Evolutionary conservation across 1,140 invertebrate species (phyloP).

Genomic region (Batillaria attramentaria): DNA sequence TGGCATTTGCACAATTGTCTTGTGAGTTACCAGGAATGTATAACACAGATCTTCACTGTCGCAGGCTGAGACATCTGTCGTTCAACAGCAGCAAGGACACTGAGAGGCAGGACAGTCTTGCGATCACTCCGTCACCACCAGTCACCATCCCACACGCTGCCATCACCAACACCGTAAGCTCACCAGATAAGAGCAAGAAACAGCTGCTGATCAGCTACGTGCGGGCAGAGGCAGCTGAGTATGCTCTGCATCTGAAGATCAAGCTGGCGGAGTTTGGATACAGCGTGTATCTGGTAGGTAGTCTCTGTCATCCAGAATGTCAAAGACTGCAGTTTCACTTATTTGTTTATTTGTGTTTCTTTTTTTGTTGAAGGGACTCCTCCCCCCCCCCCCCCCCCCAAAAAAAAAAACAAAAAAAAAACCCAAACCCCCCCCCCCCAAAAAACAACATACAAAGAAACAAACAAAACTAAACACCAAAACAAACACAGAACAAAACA

Average conservation of each 20-base stretch:
- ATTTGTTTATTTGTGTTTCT: no score
- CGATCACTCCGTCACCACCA: neutral
- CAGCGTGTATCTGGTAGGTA: conserved; percentile 71
- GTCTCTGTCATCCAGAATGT: no score
- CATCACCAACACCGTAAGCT: conserved; percentile 3
- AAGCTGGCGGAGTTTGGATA: conserved; percentile 66
- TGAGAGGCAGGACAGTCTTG: conserved; percentile 32
- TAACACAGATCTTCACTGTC: no score
- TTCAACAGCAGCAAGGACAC: conserved; percentile 60
- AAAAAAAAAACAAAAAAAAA: neutral
- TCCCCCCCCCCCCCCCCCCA: neutral
- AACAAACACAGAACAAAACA: no score
- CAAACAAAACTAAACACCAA: no score
- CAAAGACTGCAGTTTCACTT: no score
- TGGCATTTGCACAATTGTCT: no score
- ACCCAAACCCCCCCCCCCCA: neutral
- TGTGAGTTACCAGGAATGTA: no score
- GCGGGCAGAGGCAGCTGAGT: conserved; percentile 70
- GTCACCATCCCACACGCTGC: conserved; percentile 27
- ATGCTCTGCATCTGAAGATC: conserved; percentile 71
- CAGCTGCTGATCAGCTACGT: conserved; percentile 73
- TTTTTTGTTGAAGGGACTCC: no score
- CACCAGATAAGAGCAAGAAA: conserved; percentile 42
- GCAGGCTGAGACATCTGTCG: conserved; percentile 45
- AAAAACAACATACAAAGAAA: no score